These are phyloP conservation scores for Marasmarcha lunaedactyla DNA, from an alignment of 2,888 invertebrate species.

Conservation along the genomic window DNA sequence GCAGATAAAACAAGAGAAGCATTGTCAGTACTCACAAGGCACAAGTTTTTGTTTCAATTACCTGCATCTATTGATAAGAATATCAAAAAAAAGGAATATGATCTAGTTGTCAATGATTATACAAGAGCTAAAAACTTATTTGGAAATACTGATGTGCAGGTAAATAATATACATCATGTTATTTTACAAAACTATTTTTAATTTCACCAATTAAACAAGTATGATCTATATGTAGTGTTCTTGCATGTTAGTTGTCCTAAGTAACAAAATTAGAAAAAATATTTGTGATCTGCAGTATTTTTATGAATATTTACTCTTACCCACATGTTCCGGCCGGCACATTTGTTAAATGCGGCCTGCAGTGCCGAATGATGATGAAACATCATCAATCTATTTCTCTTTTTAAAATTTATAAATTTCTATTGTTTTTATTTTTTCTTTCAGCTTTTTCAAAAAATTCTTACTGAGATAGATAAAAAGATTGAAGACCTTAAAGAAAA, in stretches of 20 bases:
- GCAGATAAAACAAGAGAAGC: conserved; percentile 97
- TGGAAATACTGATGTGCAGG: conserved; percentile 90
- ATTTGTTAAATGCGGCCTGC: no score
- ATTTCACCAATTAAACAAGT: neutral
- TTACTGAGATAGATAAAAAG: conserved; percentile 91
- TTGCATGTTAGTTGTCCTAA: neutral
- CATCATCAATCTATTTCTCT: no score
- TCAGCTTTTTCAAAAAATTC: conserved; percentile 86
- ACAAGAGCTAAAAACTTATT: conserved; percentile 95
- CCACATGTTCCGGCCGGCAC: no score
- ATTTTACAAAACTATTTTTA: no score
- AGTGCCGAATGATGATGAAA: no score
- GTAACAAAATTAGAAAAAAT: no score
- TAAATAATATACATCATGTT: no score
- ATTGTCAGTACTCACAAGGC: conserved; percentile 90
- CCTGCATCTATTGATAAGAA: conserved; percentile 95
- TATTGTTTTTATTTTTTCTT: no score
- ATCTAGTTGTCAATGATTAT: conserved; percentile 97
- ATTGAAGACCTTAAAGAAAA: conserved; percentile 85
- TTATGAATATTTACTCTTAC: no score
- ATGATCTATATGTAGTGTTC: neutral
- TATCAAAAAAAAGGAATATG: conserved; percentile 94
- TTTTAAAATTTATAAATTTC: no score
- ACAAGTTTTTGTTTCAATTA: conserved; percentile 95
- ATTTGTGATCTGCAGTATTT: neutral